Conservation (phyloP, 1,140 invertebrate genomes). For the Plutomurus gul region DNA sequence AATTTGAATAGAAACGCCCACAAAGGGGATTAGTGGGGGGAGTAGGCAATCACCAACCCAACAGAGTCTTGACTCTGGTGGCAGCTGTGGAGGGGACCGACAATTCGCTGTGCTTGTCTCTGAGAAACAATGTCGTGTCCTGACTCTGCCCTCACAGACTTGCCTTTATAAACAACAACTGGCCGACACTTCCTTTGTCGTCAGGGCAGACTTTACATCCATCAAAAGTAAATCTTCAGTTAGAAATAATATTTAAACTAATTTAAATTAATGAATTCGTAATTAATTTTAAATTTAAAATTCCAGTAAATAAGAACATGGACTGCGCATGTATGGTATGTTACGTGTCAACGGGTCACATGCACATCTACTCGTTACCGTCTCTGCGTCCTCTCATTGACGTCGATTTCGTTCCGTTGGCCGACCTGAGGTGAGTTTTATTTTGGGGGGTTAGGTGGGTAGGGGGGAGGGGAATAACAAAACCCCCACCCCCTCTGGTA, state of each 20-base stretch:
- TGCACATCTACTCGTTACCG: constrained; percentile 89
- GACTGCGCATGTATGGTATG: constrained; percentile 92
- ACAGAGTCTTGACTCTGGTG: constrained; percentile 56
- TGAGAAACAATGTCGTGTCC: constrained; percentile 92
- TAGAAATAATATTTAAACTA: background rate
- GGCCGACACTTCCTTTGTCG: constrained; percentile 78
- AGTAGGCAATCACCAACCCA: constrained; percentile 75
- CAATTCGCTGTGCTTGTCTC: constrained; percentile 92
- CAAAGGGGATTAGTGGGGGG: constrained; percentile 62
- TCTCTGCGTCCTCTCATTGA: constrained; percentile 88
- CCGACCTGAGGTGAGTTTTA: constrained; percentile 82
- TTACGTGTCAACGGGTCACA: constrained; percentile 90
- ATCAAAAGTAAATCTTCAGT: constrained; percentile 74
- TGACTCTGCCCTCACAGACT: constrained; percentile 91
- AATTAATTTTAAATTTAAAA: background rate
- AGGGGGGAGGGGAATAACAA: background rate
- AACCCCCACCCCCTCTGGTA: no score
- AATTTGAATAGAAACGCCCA: constrained; percentile 63
- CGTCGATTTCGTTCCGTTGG: constrained; percentile 89
- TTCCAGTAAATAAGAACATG: constrained; percentile 57
- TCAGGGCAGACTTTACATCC: constrained; percentile 90
- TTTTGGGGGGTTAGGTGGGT: background rate
- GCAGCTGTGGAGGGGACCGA: constrained; percentile 66
- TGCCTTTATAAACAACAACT: constrained; percentile 82
- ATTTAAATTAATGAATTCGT: background rate